These are phyloP conservation scores for Podarcis lilfordi DNA, from an alignment of 2,797 vertebrate species.

Conservation along the genomic window DNA sequence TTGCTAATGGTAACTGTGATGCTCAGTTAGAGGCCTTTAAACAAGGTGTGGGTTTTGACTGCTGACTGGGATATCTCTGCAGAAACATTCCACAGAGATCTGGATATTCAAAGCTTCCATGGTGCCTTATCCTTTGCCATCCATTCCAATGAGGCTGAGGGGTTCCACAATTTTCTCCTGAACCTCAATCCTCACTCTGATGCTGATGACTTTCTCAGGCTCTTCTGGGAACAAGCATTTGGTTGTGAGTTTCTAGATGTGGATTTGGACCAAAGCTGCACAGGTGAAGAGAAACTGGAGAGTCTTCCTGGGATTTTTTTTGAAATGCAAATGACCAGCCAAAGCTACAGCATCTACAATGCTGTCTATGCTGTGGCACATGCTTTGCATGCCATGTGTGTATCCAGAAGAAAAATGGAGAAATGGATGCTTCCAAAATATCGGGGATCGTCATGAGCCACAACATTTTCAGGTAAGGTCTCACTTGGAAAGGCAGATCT, in stretches of 20 bases:
- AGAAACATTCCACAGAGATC: not conserved
- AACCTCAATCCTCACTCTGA: not conserved
- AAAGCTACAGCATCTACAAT: too few species aligned
- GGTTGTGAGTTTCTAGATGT: not conserved
- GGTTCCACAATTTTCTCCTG: not conserved
- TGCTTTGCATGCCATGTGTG: too few species aligned
- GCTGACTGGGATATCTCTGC: not conserved
- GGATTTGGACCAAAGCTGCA: too few species aligned
- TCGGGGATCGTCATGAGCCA: too few species aligned
- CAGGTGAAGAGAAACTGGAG: too few species aligned
- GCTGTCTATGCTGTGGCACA: too few species aligned
- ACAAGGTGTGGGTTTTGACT: not conserved
- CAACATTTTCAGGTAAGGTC: too few species aligned
- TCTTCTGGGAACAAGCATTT: constrained; percentile 9
- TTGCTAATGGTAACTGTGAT: not conserved
- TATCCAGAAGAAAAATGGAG: too few species aligned
- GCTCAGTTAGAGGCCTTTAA: not conserved
- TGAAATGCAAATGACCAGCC: too few species aligned
- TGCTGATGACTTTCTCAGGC: not conserved
- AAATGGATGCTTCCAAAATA: too few species aligned
- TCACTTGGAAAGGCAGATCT: too few species aligned
- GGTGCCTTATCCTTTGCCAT: not conserved
- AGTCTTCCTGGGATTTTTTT: too few species aligned
- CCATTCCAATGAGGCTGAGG: not conserved
- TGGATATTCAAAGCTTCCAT: not conserved